Evolutionary conservation across 1,140 invertebrate genomes (phyloP).

Genomic region (Trinorchestia longiramus): DNA sequence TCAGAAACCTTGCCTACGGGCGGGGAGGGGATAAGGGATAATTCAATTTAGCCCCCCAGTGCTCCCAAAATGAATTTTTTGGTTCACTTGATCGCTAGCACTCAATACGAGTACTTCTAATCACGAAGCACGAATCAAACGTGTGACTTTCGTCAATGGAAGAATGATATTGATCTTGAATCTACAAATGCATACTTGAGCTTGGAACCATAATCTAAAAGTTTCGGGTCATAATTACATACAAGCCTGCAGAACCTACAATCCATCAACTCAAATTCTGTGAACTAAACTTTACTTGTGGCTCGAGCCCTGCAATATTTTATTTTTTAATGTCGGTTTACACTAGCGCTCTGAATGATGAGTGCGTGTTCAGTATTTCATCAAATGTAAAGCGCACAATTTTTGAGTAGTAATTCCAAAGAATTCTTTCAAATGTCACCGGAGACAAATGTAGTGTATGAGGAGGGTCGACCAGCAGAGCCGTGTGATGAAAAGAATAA

Average conservation of each 20-base stretch:
- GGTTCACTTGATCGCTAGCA: neutral
- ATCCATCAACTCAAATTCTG: neutral
- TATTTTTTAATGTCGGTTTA: too few relatives aligned
- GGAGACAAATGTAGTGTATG: neutral
- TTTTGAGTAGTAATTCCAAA: neutral
- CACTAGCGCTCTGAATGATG: too few relatives aligned
- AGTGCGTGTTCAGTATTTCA: too few relatives aligned
- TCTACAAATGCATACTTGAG: neutral
- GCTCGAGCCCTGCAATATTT: too few relatives aligned
- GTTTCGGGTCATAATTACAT: neutral
- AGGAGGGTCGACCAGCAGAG: neutral
- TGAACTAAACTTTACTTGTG: neutral
- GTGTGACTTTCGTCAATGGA: neutral
- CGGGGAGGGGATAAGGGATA: neutral
- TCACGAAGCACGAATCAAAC: neutral
- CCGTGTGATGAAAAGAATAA: too few relatives aligned
- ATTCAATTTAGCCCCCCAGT: neutral
- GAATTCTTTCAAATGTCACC: too few relatives aligned
- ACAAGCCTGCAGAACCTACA: neutral
- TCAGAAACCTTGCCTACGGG: slow-evolving; percentile 62
- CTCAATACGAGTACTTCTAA: neutral
- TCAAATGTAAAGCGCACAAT: neutral
- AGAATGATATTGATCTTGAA: neutral
- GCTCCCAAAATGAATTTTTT: neutral
- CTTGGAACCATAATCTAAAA: neutral